A percentile compares a stretch with the other conserved stretches of the same genome.
Conservation (phyloP, 37 sponge, comb jelly and placozoan species). For the Chondrosia reniformis region DNA sequence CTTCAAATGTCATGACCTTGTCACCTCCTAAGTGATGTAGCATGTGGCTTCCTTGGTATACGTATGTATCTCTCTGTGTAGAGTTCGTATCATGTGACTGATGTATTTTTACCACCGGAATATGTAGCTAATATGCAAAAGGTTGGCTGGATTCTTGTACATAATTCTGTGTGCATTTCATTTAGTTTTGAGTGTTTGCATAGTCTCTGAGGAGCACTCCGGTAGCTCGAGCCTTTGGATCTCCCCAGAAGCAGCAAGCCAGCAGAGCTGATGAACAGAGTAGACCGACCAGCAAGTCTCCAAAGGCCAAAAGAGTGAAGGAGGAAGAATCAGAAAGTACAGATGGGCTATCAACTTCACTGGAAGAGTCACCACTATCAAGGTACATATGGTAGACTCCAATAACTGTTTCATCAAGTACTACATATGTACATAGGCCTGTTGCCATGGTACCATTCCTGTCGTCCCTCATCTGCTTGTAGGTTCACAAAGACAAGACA, state of each 20-base stretch:
- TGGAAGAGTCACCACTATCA: conserved; percentile 11
- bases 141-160: too few species aligned
- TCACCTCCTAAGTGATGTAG: too few species aligned
- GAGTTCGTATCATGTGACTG: conserved; percentile 11
- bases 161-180: too few species aligned
- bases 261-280: not conserved
- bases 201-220: conserved; percentile 4
- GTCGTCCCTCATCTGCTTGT: not conserved
- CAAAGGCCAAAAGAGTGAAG: not conserved
- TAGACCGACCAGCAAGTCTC: not conserved
- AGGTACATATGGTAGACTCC: not conserved
- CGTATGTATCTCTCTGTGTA: not conserved
- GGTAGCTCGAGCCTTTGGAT: conserved; percentile 7
- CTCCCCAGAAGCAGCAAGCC: conserved; percentile 11
- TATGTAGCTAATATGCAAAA: conserved; percentile 9
- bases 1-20: too few species aligned
- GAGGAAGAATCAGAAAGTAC: not conserved
- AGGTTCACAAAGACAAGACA: not conserved
- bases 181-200: not conserved
- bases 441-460: not conserved
- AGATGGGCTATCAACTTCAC: not conserved
- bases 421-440: not conserved
- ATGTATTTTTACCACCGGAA: conserved; percentile 24
- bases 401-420: too few species aligned
- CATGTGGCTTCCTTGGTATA: not conserved